Conservation (phyloP, 2,113 vertebrate species). For the Ptychochromis oligacanthus region DNA sequence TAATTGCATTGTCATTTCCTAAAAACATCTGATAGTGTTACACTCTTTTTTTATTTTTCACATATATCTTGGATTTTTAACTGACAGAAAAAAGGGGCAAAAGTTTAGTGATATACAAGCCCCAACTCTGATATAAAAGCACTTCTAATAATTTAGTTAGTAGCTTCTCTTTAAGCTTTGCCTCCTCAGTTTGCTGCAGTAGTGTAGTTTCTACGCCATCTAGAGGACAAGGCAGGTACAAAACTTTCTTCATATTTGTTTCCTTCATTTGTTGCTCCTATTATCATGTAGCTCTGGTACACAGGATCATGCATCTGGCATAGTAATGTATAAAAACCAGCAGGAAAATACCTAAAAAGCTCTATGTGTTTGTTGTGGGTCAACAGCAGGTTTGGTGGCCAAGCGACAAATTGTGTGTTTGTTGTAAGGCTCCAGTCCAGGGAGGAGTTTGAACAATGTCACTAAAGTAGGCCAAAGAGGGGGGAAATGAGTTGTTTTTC, state of each 20-base stretch:
- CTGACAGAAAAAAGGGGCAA: background rate
- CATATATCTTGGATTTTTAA: background rate
- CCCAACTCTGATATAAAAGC: background rate
- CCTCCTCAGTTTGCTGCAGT: background rate
- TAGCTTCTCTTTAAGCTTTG: background rate
- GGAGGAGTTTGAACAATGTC: constrained; percentile 37
- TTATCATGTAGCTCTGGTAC: background rate
- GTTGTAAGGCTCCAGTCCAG: constrained; percentile 35
- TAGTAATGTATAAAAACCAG: background rate
- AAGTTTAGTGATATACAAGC: background rate
- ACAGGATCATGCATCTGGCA: background rate
- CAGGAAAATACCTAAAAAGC: background rate
- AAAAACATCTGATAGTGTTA: background rate
- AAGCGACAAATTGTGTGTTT: constrained; percentile 33
- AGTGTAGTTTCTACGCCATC: constrained; percentile 43
- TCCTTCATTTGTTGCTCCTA: background rate
- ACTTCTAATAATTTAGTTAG: background rate
- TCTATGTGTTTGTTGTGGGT: background rate
- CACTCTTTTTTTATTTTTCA: background rate
- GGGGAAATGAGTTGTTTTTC: constrained; percentile 49
- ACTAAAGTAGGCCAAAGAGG: constrained; percentile 38
- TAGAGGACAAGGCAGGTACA: constrained; percentile 44
- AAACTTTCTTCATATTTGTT: background rate
- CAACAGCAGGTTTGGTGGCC: constrained; percentile 5
- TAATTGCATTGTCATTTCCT: background rate